A percentile compares a stretch with the other conserved stretches of the same genome.
phyloP scores from a whole-genome alignment of 2,797 vertebrate species.

The Vireo griseus region DNA sequence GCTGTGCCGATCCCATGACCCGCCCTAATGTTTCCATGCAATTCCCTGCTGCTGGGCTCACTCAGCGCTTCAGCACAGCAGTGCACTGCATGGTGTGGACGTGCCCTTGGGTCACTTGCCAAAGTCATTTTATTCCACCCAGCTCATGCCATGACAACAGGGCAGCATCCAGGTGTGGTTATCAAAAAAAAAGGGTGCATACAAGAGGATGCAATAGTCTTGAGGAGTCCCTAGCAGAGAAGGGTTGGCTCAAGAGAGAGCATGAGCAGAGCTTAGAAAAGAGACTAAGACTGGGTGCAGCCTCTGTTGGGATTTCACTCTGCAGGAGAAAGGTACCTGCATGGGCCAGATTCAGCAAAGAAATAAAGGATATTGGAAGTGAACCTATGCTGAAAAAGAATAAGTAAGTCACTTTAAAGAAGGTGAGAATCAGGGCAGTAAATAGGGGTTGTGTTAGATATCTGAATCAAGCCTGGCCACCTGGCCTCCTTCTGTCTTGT shows the following conservation, averaged over 20 bases:
- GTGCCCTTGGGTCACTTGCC: background rate
- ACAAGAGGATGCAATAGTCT: background rate
- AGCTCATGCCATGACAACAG: background rate
- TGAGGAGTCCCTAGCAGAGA: background rate
- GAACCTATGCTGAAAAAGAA: background rate
- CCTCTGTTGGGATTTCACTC: background rate
- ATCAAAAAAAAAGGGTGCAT: background rate
- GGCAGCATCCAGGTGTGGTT: background rate
- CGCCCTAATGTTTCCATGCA: background rate
- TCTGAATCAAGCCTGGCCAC: background rate
- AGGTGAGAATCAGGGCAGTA: background rate
- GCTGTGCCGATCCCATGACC: background rate
- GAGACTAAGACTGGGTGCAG: background rate
- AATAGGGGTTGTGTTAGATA: background rate
- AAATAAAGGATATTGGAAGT: background rate
- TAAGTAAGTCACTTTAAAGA: background rate
- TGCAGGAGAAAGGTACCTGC: background rate
- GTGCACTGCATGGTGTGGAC: background rate
- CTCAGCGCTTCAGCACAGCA: background rate
- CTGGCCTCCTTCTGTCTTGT: slow-evolving; percentile 46
- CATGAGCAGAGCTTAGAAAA: background rate
- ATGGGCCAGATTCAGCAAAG: background rate
- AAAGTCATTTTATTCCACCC: background rate
- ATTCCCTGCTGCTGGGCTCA: background rate
- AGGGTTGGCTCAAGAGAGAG: background rate